Conservation (phyloP, 2,797 vertebrate genomes). For the Falco cherrug region DNA sequence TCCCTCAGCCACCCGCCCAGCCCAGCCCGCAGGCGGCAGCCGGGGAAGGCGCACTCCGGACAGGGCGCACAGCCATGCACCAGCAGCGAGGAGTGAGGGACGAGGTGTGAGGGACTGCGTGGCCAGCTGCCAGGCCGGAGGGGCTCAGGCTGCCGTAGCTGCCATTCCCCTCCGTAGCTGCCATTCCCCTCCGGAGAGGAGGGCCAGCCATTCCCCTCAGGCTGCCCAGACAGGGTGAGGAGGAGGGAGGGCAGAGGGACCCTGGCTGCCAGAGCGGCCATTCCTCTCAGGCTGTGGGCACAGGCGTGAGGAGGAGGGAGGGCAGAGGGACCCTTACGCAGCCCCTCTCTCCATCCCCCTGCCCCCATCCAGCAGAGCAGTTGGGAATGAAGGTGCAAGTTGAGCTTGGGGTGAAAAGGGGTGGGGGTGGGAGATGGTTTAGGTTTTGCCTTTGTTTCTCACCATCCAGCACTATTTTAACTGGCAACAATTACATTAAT, state of each 20-base stretch:
- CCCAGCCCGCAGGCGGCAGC: rapidly evolving
- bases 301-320: not conserved
- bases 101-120: not conserved
- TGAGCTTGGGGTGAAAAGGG: not conserved
- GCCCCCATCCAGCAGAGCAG: too few relatives aligned
- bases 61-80: too few relatives aligned
- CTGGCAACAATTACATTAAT: not conserved
- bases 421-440: not conserved
- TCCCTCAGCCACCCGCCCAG: rapidly evolving
- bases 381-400: not conserved
- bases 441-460: not conserved
- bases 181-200: not conserved
- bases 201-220: not conserved
- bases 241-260: not conserved
- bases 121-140: rapidly evolving
- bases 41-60: too few relatives aligned
- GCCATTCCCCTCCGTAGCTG: too few relatives aligned
- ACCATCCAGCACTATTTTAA: not conserved
- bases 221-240: rapidly evolving
- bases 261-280: rapidly evolving
- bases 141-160: too few relatives aligned
- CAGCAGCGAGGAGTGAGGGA: not conserved
- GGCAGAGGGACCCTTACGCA: not conserved
- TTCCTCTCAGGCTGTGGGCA: rapidly evolving
- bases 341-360: not conserved